These are phyloP conservation scores for Episyrphus balteatus DNA, from an alignment of 1,140 invertebrate species.

Conservation along the genomic window DNA sequence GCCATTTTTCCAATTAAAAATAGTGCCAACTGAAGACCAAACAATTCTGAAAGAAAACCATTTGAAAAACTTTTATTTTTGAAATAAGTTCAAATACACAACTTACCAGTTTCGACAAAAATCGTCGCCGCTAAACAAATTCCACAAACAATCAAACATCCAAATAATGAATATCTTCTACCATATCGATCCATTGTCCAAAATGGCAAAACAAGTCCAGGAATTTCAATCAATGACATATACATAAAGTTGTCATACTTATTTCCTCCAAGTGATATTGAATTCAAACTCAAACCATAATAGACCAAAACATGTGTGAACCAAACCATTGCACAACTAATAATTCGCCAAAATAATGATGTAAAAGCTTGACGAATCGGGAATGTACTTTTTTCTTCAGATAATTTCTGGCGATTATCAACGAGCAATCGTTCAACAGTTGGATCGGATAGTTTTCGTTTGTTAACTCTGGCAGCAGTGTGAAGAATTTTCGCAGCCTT, in stretches of 20 bases:
- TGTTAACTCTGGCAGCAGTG: constrained; percentile 57
- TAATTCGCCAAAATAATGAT: constrained; percentile 41
- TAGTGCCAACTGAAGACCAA: constrained; percentile 38
- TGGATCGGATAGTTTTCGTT: constrained; percentile 42
- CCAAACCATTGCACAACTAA: constrained; percentile 57
- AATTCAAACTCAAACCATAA: constrained; percentile 71
- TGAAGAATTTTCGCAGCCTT: constrained; percentile 47
- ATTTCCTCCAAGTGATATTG: constrained; percentile 59
- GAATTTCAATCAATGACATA: constrained; percentile 59
- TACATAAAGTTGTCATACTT: constrained; percentile 60
- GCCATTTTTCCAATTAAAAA: constrained; percentile 66
- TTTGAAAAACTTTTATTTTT: not conserved
- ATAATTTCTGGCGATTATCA: constrained; percentile 18
- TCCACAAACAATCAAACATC: constrained; percentile 50
- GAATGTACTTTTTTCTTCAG: constrained; percentile 22
- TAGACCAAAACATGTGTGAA: constrained; percentile 60
- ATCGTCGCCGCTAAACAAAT: constrained; percentile 28
- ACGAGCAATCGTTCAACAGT: constrained; percentile 32
- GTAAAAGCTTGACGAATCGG: constrained; percentile 19
- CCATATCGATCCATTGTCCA: constrained; percentile 53
- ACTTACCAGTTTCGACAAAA: constrained; percentile 21
- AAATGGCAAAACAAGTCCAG: constrained; percentile 53
- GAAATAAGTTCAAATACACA: constrained; percentile 7
- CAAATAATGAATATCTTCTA: constrained; percentile 46
- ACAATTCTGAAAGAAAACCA: constrained; percentile 19